Evolutionary conservation across 2,797 vertebrate genomes (phyloP).

Genomic region (Kryptolebias ocellatus): DNA sequence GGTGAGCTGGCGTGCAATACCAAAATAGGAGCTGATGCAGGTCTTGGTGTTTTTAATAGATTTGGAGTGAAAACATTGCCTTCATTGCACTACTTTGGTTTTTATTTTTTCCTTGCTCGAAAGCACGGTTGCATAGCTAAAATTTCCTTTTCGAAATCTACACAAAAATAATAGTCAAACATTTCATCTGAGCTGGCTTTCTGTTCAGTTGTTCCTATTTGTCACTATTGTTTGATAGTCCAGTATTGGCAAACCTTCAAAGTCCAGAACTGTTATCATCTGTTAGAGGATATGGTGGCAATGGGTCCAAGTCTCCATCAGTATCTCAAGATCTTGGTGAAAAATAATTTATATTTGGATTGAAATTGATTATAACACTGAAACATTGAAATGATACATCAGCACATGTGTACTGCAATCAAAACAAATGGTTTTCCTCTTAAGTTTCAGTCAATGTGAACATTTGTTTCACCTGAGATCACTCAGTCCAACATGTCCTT

Average conservation of each 20-base stretch:
- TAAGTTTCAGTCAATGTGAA: background rate
- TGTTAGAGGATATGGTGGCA: no score
- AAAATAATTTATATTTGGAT: background rate
- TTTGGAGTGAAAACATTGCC: background rate
- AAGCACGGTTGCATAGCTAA: background rate
- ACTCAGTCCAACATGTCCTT: slow-evolving; percentile 13
- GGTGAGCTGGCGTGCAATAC: background rate
- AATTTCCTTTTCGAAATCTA: no score
- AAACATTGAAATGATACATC: background rate
- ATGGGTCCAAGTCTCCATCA: no score
- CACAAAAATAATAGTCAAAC: background rate
- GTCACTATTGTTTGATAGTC: background rate
- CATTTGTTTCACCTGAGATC: background rate
- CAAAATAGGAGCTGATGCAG: slow-evolving; percentile 1
- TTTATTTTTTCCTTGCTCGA: background rate
- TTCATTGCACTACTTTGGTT: background rate
- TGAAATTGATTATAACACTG: background rate
- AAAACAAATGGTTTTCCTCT: background rate
- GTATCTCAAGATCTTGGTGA: background rate
- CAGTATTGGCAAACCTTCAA: no score
- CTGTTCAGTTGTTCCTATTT: background rate
- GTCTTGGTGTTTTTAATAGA: background rate
- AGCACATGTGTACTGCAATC: no score
- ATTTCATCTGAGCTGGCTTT: background rate
- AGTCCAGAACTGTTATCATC: no score